Conservation (phyloP, 2,113 vertebrate species). For the Axis porcinus region DNA sequence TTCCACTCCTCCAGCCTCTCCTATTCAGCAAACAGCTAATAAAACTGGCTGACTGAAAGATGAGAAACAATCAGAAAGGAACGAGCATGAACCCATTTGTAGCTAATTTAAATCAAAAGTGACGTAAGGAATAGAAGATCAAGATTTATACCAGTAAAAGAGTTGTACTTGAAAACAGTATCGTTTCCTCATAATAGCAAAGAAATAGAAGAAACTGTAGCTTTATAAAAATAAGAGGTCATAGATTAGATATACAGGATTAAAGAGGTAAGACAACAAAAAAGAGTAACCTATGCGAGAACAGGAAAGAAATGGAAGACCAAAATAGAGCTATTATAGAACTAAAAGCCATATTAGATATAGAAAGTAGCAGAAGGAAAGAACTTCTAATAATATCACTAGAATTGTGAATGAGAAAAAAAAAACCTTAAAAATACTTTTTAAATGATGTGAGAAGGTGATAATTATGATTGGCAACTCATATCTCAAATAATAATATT, state of each 20-base stretch:
- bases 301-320: neutral
- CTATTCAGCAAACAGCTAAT: neutral
- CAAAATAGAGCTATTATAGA: neutral
- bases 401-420: constrained; percentile 20
- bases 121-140: neutral
- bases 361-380: neutral
- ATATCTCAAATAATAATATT: neutral
- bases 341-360: neutral
- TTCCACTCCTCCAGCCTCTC: neutral
- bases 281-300: neutral
- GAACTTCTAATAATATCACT: neutral
- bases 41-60: neutral
- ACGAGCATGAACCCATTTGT: neutral
- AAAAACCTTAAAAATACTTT: neutral
- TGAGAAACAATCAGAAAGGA: neutral
- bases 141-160: neutral
- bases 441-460: neutral
- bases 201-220: neutral
- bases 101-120: neutral
- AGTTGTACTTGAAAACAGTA: neutral
- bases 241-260: neutral
- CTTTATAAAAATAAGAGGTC: neutral
- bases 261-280: neutral
- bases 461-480: neutral
- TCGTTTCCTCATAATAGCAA: neutral